Evolutionary conservation across 1,140 invertebrate genomes (phyloP), one percentile per base, ranked within the genome.

Genomic region (Drosophila ohnishii): DNA sequence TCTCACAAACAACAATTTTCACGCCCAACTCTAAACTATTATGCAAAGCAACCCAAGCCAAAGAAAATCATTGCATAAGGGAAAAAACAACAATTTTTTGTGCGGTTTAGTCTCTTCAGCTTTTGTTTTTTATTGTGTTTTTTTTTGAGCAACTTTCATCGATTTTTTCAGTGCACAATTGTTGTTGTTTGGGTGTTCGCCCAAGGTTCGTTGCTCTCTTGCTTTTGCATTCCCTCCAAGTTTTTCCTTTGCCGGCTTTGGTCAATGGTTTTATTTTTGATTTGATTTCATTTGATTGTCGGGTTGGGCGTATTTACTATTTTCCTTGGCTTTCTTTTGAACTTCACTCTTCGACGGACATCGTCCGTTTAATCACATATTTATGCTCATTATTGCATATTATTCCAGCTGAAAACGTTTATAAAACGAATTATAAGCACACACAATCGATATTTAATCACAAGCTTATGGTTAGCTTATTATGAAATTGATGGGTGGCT

Each of bases 401-500:
- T 82, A 78, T 82, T 51, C 40, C 80, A 72, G 58, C 61, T 80
- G 58, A 80, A 80, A 72, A 53, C 76, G 45, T 67, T 84, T 84
- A 28, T 57, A 44, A 42, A 61, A 63, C 22, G 30, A 76, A 76
- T 80, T 76, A 44, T 14, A 16, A 14, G 19, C 40, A 37, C 59
- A 48, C 74, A 56, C 74, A 84, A 80, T 84, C 80, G 78, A 80
- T 85, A 80, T 65, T 85, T 84, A 84, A 84, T 84, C 58, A 80
- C 62, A 69, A 57, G 58, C 75, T 60, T 76, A 74, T 74, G 69
- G 28, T 76, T 58, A 35, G 60, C 48, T 60, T 64, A 67, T 83
- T 85, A 83, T 77, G 66, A 80, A 72, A 73, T 73, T 73, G 28
- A 32, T 61, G 34, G 39, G 6, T 47, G n/a, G 19, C 8, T 9